phyloP scores from a whole-genome alignment of 1,140 invertebrate species.

The Drosophila rufa region DNA sequence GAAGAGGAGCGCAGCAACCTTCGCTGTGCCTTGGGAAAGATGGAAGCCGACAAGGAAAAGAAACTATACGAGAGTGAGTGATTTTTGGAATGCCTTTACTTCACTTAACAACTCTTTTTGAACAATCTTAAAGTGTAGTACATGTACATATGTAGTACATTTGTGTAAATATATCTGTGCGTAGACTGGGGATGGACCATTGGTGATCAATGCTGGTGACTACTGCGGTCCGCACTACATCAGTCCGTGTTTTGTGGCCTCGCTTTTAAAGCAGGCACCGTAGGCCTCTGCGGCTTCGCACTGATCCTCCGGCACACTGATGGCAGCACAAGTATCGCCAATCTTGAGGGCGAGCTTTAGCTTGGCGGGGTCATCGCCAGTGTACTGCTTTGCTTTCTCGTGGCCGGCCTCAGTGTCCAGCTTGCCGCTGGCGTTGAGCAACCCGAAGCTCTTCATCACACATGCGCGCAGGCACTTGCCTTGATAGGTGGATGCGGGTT shows the following conservation, averaged over 20 bases:
- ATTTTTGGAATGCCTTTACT: constrained; percentile 26
- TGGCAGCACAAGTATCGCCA: constrained; percentile 53
- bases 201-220: background rate
- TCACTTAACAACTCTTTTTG: constrained; percentile 3
- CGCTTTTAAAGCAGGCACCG: constrained; percentile 54
- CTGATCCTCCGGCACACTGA: constrained; percentile 61
- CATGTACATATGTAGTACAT: background rate
- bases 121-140: constrained; percentile 8
- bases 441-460: constrained; percentile 62
- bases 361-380: constrained; percentile 62
- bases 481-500: constrained; percentile 45
- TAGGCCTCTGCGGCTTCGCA: constrained; percentile 66
- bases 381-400: constrained; percentile 69
- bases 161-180: background rate
- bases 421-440: constrained; percentile 55
- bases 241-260: constrained; percentile 45
- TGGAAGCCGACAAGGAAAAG: constrained; percentile 67
- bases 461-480: constrained; percentile 69
- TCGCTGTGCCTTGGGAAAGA: constrained; percentile 52
- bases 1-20: constrained; percentile 65
- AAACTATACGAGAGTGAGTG: constrained; percentile 67
- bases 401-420: constrained; percentile 39
- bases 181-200: background rate
- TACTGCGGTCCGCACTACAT: constrained; percentile 25
- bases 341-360: constrained; percentile 62